These are phyloP conservation scores for Stegostoma tigrinum DNA, from an alignment of 2,113 vertebrate species.

Conservation along the genomic window DNA sequence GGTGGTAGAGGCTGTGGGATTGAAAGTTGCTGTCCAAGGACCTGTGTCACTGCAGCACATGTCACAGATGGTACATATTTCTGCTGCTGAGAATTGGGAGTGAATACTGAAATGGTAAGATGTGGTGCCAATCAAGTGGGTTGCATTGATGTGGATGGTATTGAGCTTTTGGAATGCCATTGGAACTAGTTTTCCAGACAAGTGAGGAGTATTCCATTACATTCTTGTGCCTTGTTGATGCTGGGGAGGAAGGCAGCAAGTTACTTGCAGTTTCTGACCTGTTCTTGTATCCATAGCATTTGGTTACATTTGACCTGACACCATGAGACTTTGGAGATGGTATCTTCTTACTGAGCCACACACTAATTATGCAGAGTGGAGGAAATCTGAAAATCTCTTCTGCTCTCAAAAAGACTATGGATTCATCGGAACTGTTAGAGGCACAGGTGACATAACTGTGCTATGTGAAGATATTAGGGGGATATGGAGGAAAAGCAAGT, in stretches of 20 bases:
- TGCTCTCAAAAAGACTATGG: not conserved
- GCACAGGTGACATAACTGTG: too few relatives aligned
- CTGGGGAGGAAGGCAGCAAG: not conserved
- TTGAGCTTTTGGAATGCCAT: not conserved
- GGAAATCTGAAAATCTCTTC: not conserved
- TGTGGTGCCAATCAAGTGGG: too few relatives aligned
- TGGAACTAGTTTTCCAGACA: not conserved
- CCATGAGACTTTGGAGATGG: not conserved
- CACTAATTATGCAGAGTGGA: not conserved
- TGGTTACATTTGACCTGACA: not conserved
- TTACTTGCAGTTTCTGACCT: not conserved
- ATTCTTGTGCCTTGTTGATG: not conserved
- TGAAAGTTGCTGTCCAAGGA: not conserved
- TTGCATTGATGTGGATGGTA: not conserved
- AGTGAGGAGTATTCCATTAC: not conserved
- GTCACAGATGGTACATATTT: too few relatives aligned
- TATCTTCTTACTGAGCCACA: not conserved
- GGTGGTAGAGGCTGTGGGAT: not conserved
- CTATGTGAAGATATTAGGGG: not conserved
- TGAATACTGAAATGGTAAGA: not conserved
- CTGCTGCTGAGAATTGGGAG: not conserved
- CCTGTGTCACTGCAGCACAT: not conserved
- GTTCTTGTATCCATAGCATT: not conserved
- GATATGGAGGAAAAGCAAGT: not conserved
- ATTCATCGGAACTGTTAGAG: not conserved